Conservation (phyloP, 2,888 invertebrate genomes). For the Ryuthela nishihirai region DNA sequence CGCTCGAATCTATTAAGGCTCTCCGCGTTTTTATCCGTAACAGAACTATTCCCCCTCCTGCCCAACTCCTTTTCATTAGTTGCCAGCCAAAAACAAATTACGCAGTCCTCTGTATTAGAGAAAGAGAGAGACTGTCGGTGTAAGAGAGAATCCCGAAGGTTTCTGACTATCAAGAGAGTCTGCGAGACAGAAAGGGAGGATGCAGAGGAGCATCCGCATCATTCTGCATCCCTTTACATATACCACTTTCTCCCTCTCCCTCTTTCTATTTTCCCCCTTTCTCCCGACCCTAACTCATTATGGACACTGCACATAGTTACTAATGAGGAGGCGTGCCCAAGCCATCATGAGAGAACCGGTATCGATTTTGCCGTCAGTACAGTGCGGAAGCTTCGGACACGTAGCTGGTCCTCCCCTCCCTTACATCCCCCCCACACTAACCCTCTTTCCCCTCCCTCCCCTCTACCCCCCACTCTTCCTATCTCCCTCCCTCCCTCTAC, state of each 20-base stretch:
- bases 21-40: slow-evolving; percentile 24
- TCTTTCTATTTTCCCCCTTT: neutral
- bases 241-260: neutral
- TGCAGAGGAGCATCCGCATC: slow-evolving; percentile 15
- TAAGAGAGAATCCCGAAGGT: slow-evolving; percentile 16
- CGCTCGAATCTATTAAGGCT: slow-evolving; percentile 39
- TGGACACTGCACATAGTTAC: slow-evolving; percentile 37
- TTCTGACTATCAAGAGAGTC: no score
- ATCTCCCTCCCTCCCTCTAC: neutral
- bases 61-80: slow-evolving; percentile 34
- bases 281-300: slow-evolving; percentile 28
- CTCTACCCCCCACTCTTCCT: no score
- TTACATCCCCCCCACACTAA: no score
- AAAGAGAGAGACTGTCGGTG: slow-evolving; percentile 25
- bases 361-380: no score
- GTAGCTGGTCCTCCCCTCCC: no score
- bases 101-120: no score
- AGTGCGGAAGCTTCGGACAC: no score
- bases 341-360: slow-evolving; percentile 14
- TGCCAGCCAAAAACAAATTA: slow-evolving; percentile 36
- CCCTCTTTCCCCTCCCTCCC: no score
- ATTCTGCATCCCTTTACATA: neutral
- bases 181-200: slow-evolving; percentile 30
- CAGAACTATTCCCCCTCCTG: neutral
- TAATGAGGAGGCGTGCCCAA: slow-evolving; percentile 32